Percentiles rank a stretch among this genome's conserved stretches.
Evolutionary conservation across 2,113 vertebrate genomes (phyloP).

Genomic region (Sphaerodactylus townsendi): DNA sequence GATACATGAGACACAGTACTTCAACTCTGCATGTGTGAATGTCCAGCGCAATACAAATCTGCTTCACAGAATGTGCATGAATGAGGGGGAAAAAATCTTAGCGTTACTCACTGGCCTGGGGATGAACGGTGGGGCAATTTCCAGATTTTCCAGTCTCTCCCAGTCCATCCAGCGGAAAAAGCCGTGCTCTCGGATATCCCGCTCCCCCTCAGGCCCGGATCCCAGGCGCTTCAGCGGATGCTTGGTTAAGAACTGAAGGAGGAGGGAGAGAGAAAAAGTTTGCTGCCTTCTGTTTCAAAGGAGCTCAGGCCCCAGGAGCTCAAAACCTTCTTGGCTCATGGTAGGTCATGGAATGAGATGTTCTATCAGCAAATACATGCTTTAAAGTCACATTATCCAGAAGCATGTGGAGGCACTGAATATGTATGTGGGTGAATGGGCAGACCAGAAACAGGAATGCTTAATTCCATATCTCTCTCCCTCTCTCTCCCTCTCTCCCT

Average conservation of each 20-base stretch:
- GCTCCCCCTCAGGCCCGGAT: constrained; percentile 81
- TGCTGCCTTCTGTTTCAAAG: no score
- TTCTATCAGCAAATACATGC: neutral
- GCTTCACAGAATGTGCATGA: neutral
- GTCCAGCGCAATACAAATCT: no score
- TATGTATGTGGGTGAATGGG: neutral
- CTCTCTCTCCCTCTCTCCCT: no score
- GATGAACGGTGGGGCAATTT: constrained; percentile 87
- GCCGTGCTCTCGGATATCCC: constrained; percentile 85
- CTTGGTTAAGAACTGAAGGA: constrained; percentile 87
- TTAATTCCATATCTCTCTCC: neutral
- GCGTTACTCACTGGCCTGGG: constrained; percentile 84
- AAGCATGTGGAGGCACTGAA: neutral
- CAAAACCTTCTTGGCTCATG: neutral
- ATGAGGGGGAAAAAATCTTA: no score
- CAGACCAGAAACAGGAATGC: neutral
- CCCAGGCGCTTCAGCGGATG: constrained; percentile 87
- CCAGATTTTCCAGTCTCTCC: constrained; percentile 86
- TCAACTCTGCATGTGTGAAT: neutral
- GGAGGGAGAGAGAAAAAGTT: constrained; percentile 13
- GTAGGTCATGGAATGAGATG: neutral
- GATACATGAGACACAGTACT: neutral
- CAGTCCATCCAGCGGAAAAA: constrained; percentile 95
- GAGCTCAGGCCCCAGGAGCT: neutral
- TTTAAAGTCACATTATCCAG: neutral